phyloP scores from a whole-genome alignment of 2,113 vertebrate genomes.

The Rhea americana region DNA sequence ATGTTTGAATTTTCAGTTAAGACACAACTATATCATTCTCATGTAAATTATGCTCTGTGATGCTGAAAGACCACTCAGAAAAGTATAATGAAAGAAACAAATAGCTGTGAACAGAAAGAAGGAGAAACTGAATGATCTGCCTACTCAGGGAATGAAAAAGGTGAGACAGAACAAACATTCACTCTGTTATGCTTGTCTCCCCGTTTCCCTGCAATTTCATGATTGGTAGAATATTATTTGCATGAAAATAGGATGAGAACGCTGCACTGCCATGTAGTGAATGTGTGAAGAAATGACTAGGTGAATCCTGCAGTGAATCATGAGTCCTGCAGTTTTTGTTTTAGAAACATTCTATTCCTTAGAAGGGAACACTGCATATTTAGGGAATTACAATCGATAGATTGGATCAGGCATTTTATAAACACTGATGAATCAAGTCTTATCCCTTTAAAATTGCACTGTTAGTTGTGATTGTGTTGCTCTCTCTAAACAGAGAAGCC shows the following conservation, averaged over 20 bases:
- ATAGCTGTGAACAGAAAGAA: constrained; percentile 57
- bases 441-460: neutral
- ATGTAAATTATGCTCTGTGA: constrained; percentile 57
- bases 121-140: constrained; percentile 46
- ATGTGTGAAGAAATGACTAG: constrained; percentile 27
- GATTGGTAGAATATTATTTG: constrained; percentile 64
- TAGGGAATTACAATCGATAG: neutral
- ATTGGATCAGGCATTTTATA: neutral
- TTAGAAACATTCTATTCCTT: neutral
- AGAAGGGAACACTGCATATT: neutral
- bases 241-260: constrained; percentile 63
- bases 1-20: constrained; percentile 58
- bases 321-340: neutral
- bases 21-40: constrained; percentile 32
- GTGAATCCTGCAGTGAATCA: constrained; percentile 10
- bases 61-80: constrained; percentile 54
- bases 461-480: neutral
- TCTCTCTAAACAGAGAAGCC: neutral
- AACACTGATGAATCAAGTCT: neutral
- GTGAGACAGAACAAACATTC: constrained; percentile 55
- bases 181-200: constrained; percentile 60
- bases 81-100: constrained; percentile 61
- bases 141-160: constrained; percentile 51
- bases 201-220: constrained; percentile 58
- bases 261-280: neutral